Conservation (phyloP, 2,888 invertebrate species). For the Hirtodrosophila histrioides region DNA sequence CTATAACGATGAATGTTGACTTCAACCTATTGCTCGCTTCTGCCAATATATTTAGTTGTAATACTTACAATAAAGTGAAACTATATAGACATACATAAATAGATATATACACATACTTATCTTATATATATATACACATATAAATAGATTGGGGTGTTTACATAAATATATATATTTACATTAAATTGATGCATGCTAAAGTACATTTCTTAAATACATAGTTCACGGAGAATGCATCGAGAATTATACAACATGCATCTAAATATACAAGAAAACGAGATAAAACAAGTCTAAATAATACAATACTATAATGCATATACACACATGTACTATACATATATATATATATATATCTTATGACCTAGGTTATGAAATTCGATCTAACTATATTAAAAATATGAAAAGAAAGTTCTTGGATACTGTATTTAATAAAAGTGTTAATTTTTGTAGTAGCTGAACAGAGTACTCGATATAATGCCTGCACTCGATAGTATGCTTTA, state of each 20-base stretch:
- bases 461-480: too few relatives aligned
- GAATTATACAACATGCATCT: constrained; percentile 29
- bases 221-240: constrained; percentile 22
- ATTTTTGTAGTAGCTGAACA: too few relatives aligned
- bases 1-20: constrained; percentile 5
- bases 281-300: constrained; percentile 1
- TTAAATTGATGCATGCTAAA: constrained; percentile 11
- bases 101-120: constrained; percentile 21
- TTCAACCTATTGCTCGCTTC: constrained; percentile 72
- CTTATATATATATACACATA: constrained; percentile 12
- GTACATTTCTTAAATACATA: constrained; percentile 18
- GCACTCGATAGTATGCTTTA: too few relatives aligned
- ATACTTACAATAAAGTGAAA: constrained; percentile 18
- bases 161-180: constrained; percentile 17
- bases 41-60: constrained; percentile 61
- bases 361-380: constrained; percentile 46
- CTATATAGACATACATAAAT: constrained; percentile 11
- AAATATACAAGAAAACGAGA: constrained; percentile 11
- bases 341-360: constrained; percentile 45
- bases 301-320: too few relatives aligned
- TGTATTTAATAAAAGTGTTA: not conserved
- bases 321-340: not conserved
- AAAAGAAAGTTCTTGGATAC: constrained; percentile 12
- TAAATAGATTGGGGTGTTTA: not conserved
- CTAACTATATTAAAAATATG: constrained; percentile 26